Evolutionary conservation across 2,888 invertebrate species (phyloP), one percentile per base, ranked within the genome.

Genomic region (Nesidiocoris tenuis): DNA sequence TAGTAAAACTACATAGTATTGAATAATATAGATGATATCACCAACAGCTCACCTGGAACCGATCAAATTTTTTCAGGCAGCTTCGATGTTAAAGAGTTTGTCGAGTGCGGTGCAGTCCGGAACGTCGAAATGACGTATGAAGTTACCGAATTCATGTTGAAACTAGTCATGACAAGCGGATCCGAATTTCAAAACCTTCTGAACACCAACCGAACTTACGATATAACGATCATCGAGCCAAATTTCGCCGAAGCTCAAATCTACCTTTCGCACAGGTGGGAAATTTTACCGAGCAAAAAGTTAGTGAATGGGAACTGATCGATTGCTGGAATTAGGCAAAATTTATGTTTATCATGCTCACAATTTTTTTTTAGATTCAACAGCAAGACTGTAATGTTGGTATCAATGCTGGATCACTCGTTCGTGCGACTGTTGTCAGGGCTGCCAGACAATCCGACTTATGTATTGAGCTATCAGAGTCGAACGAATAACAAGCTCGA

Each of bases 361-460:
- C n/a, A n/a, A n/a, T n/a, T n/a, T n/a, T n/a, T n/a, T 39, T 3
- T 12, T 12, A 39, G 39, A 39, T 39, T 72, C 54, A 39, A 54
- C 39, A 61, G 61, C 16, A 9, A 61, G 61, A 61, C 18, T 22
- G 72, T 72, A 19, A 39, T 24, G 7, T 2, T 72, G 16, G 16
- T 22, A 16, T 39, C 72, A 3, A 21, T 72, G 1, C 17, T 72
- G 1, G 75, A 68, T 23, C n/a, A 64, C 9, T n/a, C 67, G 2
- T 75, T 66, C 67, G 61, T 39, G 5, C 59, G 65, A 18, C 7
- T 54, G 21, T n/a, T 77, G 2, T 9, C 61, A 61, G 77, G 77
- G 7, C 9, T 74, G 22, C 67, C 77, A 1, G 56, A 74, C 22
- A 76, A 76, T 21, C 74, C 76, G 1, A 67, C 76, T 0, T 77